A percentile compares a stretch with the other conserved stretches of the same genome.
phyloP scores from a whole-genome alignment of 1,140 invertebrate genomes.

The Bombus superbus region DNA sequence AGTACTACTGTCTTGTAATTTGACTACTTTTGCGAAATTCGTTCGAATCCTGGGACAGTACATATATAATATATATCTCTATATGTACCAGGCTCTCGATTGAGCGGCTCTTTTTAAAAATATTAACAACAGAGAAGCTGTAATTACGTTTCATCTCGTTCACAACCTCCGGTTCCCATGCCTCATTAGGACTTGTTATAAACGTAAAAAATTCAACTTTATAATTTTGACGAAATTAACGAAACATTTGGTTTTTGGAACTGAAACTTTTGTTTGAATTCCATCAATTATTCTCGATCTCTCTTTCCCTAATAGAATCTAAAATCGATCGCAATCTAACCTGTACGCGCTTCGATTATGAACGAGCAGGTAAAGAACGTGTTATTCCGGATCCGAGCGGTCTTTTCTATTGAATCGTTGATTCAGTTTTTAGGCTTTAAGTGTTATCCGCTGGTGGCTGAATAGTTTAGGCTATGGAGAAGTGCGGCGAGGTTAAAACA shows the following conservation, averaged over 20 bases:
- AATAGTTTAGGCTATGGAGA: slow-evolving; percentile 59
- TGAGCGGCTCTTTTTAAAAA: slow-evolving; percentile 1
- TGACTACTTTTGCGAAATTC: slow-evolving; percentile 39
- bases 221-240: not conserved
- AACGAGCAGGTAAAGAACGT: slow-evolving; percentile 33
- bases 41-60: slow-evolving; percentile 10
- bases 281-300: not conserved
- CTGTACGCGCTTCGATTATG: not conserved
- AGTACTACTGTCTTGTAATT: slow-evolving; percentile 62
- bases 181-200: not conserved
- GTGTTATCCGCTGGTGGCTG: slow-evolving; percentile 2
- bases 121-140: slow-evolving; percentile 1
- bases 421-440: slow-evolving; percentile 42
- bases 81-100: not conserved
- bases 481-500: slow-evolving; percentile 30
- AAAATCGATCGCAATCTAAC: not conserved
- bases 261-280: not conserved
- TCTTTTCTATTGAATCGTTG: slow-evolving; percentile 35
- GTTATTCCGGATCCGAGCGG: slow-evolving; percentile 38
- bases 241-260: not conserved
- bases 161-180: not conserved
- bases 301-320: no score
- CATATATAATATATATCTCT: not conserved
- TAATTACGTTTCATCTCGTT: slow-evolving; percentile 29
- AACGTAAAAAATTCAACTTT: not conserved